These are phyloP conservation scores for Saturnia pavonia DNA, from an alignment of 2,888 invertebrate species.

Conservation along the genomic window DNA sequence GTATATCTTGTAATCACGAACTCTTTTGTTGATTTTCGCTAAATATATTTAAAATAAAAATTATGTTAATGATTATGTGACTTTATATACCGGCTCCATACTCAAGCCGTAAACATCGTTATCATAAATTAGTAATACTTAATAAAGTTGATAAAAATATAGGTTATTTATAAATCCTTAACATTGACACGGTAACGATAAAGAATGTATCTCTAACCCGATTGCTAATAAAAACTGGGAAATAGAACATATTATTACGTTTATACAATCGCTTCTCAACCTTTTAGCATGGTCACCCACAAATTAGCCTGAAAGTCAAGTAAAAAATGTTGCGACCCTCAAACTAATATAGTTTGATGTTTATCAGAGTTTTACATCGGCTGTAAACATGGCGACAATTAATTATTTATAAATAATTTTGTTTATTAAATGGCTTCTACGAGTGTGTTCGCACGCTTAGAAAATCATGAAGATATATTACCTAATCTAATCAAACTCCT, in stretches of 20 bases:
- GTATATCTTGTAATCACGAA: conserved; percentile 91
- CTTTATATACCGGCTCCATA: too few species aligned
- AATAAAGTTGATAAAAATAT: conserved; percentile 24
- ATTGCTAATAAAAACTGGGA: conserved; percentile 2
- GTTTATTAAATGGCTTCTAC: too few species aligned
- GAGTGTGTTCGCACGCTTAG: too few species aligned
- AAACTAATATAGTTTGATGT: neutral
- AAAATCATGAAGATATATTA: too few species aligned
- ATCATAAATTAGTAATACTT: neutral
- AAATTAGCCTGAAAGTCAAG: neutral
- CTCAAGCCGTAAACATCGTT: neutral
- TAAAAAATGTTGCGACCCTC: neutral
- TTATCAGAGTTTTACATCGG: neutral
- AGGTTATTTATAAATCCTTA: conserved; percentile 33
- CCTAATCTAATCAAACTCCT: too few species aligned
- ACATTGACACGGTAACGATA: conserved; percentile 33
- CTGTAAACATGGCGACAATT: neutral
- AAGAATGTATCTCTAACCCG: conserved; percentile 23
- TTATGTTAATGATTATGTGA: conserved; percentile 3
- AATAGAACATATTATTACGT: neutral
- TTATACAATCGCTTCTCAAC: neutral
- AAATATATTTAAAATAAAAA: conserved; percentile 83
- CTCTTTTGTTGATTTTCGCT: conserved; percentile 91
- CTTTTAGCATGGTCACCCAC: neutral
- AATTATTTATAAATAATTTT: neutral